Base-by-base conservation (phyloP, 2,888 invertebrate genomes). In the Cistogaster globosa region DNA sequence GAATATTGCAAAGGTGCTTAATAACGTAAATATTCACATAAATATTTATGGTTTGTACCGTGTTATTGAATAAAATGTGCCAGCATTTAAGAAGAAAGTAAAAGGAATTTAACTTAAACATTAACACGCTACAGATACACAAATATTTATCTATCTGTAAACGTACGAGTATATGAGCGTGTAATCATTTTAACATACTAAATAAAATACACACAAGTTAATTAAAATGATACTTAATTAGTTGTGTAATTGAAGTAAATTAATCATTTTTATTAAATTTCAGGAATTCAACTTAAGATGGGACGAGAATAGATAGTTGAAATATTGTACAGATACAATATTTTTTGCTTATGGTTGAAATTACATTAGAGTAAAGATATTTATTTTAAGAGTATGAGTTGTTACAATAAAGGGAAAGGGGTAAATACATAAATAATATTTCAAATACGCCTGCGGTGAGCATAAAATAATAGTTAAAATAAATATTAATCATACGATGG, bases 171-270 rank as follows among this genome's bases (percentile, higher is more conserved):
- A 42, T 42, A 42, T 42, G 12, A 42, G 42, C 12, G 42, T 12
- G 12, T 42, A 12, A 1, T 42, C 1, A 12, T 14, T 22, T 63
- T 36, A 57, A 75, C 18, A 55, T 68, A 22, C 55, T 48, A 45
- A 7, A 32, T 69, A 63, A 81, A 76, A 68, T 65, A 71, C 67
- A 71, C 67, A 76, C 76, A 71, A 83, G 86, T 86, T 86, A 83
- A 86, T 86, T 86, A 79, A 86, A 68, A 55, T 72, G 76, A 72
- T 83, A 86, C 79, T 86, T 83, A 86, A 86, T 86, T 86, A 86
- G 83, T 83, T 83, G 86, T 76, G 79, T 86, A 86, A 86, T 86
- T 86, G 86, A 53, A 76, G 71, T 72, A 83, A 86, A 86, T 86
- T 86, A 86, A 76, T 62, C 79, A 53, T 76, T 76, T 86, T 80